Conservation (phyloP, 2,113 vertebrate genomes). For the Microcebus griseorufus region DNA sequence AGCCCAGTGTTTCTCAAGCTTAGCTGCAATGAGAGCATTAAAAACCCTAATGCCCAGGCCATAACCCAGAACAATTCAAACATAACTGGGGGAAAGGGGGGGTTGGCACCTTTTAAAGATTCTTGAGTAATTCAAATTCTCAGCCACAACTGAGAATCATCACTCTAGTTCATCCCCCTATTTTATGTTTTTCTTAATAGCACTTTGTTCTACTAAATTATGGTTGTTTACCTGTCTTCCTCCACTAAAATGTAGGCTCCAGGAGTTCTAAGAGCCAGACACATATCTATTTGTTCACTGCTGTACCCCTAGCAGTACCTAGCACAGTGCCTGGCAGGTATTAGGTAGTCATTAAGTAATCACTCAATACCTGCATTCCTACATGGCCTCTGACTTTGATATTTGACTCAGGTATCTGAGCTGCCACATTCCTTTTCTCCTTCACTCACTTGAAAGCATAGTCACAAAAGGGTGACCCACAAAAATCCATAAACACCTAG, state of each 20-base stretch:
- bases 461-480: constrained; percentile 5
- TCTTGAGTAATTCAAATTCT: background rate
- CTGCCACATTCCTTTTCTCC: background rate
- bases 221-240: background rate
- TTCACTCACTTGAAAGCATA: background rate
- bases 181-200: background rate
- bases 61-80: background rate
- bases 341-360: background rate
- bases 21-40: background rate
- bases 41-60: background rate
- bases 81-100: background rate
- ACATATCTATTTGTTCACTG: background rate
- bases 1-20: background rate
- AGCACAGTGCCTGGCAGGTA: background rate
- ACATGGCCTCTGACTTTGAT: background rate
- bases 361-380: background rate
- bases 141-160: background rate
- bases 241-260: background rate
- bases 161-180: background rate
- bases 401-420: background rate
- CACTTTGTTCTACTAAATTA: background rate
- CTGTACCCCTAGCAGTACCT: background rate
- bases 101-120: background rate
- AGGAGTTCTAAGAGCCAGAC: background rate
- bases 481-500: background rate